A percentile compares a stretch with the other conserved stretches of the same genome.
Evolutionary conservation across 2,888 invertebrate genomes (phyloP).

Genomic region (Mystacides longicornis): DNA sequence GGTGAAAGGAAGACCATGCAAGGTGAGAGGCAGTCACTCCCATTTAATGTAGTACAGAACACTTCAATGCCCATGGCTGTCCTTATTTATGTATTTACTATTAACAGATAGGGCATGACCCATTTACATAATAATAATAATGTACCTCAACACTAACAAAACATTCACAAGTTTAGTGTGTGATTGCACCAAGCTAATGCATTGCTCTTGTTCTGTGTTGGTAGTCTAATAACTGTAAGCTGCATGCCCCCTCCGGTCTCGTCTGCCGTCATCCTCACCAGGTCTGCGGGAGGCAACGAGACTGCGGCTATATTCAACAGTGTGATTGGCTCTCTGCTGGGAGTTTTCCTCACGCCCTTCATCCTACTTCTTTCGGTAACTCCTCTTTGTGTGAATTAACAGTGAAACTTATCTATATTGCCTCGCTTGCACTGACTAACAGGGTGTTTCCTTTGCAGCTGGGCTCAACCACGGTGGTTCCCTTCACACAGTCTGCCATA

Average conservation of each 20-base stretch:
- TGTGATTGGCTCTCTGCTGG: constrained; percentile 50
- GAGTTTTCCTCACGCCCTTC: constrained; percentile 47
- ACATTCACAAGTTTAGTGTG: no score
- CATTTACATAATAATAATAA: no score
- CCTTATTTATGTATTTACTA: no score
- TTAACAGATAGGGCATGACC: no score
- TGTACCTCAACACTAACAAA: no score
- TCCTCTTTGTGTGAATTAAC: background rate
- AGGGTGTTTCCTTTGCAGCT: constrained; percentile 35
- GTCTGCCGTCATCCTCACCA: constrained; percentile 51
- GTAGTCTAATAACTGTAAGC: constrained; percentile 44
- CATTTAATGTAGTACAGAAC: no score
- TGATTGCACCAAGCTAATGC: no score
- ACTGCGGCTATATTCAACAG: constrained; percentile 54
- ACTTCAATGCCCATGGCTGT: no score
- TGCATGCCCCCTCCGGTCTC: constrained; percentile 56
- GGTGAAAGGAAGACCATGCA: no score
- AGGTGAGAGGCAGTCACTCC: no score
- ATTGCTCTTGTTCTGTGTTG: no score
- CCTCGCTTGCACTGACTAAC: background rate
- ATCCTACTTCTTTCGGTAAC: constrained; percentile 43
- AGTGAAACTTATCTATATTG: background rate
- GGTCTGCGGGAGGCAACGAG: constrained; percentile 51
- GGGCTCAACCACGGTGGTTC: constrained; percentile 46
- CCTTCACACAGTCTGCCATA: constrained; percentile 41